Evolutionary conservation across 2,797 vertebrate genomes (phyloP).

Genomic region (Agapornis canus): DNA sequence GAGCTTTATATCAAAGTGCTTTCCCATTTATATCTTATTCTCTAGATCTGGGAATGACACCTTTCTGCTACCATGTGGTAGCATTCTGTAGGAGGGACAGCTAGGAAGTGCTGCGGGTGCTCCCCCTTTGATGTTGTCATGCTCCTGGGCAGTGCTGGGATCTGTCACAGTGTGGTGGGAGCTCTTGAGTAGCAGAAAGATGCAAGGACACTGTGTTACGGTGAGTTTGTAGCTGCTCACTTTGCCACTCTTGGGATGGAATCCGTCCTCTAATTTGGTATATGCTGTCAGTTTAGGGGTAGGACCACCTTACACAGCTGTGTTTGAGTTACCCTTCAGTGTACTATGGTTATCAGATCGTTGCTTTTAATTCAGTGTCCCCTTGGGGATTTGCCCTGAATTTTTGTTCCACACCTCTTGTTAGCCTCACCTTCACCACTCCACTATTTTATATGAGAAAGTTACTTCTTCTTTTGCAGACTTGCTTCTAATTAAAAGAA

Average conservation of each 20-base stretch:
- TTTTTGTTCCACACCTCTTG: slow-evolving; percentile 60
- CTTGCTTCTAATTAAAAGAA: slow-evolving; percentile 58
- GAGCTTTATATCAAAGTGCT: not conserved
- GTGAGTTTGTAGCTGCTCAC: not conserved
- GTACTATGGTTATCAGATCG: not conserved
- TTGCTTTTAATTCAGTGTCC: slow-evolving; percentile 46
- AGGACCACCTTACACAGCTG: not conserved
- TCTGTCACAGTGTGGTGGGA: not conserved
- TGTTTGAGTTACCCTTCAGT: not conserved
- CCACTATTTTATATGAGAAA: slow-evolving; percentile 67
- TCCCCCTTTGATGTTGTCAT: not conserved
- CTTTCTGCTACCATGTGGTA: not conserved
- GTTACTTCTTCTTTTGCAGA: slow-evolving; percentile 56
- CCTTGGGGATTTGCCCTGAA: slow-evolving; percentile 33
- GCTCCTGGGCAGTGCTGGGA: not conserved
- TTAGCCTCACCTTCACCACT: slow-evolving; percentile 63
- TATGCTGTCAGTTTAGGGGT: slow-evolving; percentile 2
- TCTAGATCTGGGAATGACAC: not conserved
- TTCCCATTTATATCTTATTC: not conserved
- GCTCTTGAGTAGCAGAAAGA: not conserved
- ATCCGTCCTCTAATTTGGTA: not conserved
- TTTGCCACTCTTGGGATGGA: not conserved
- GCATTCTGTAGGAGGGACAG: not conserved
- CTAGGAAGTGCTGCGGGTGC: not conserved
- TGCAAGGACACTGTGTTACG: not conserved